Conservation (phyloP, 2,113 vertebrate genomes). For the Smithornis capensis region DNA sequence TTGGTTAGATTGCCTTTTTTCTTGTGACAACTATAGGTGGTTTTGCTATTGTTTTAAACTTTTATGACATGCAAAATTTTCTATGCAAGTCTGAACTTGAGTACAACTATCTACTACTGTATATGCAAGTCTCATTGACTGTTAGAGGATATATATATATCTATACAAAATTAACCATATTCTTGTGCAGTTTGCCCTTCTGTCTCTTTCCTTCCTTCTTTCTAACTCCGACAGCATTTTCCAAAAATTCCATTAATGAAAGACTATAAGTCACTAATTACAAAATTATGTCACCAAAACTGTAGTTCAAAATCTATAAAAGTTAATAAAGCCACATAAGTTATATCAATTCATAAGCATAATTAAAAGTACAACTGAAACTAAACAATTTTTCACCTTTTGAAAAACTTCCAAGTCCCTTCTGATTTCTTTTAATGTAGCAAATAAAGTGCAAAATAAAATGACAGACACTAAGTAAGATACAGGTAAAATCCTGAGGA, state of each 20-base stretch:
- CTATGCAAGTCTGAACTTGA: neutral
- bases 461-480: neutral
- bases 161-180: neutral
- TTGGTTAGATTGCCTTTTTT: neutral
- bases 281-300: constrained; percentile 2
- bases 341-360: constrained; percentile 5
- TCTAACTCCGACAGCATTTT: neutral
- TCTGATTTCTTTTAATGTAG: neutral
- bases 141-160: neutral
- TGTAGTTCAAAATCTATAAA: constrained; percentile 2
- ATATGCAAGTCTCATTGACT: neutral
- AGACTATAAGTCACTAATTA: neutral
- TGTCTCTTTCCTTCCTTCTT: neutral
- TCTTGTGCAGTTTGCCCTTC: neutral
- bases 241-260: neutral
- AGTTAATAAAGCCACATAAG: constrained; percentile 16
- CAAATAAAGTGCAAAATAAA: constrained; percentile 6
- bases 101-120: neutral
- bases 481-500: neutral
- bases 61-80: neutral
- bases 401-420: neutral
- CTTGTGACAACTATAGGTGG: neutral
- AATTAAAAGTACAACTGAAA: constrained; percentile 36
- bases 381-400: constrained; percentile 18
- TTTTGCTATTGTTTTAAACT: neutral